These are phyloP conservation scores for Nomada ruficornis DNA, from an alignment of 2,888 invertebrate species.

Conservation along the genomic window DNA sequence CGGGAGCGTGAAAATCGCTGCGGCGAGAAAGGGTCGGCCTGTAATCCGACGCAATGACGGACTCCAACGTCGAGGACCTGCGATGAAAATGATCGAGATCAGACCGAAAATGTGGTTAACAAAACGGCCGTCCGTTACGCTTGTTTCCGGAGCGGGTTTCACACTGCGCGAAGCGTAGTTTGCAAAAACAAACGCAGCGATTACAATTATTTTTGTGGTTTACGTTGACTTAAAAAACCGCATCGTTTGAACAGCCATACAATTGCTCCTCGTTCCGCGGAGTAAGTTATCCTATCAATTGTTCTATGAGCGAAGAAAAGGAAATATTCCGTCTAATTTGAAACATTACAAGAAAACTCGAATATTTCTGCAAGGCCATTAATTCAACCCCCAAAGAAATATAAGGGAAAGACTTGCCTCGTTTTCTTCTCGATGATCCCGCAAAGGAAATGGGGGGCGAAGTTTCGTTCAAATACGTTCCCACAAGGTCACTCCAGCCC, in stretches of 20 bases:
- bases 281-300: too few relatives aligned
- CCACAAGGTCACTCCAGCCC: background rate
- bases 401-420: background rate
- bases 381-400: background rate
- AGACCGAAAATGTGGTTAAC: slow-evolving; percentile 43
- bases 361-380: background rate
- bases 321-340: background rate
- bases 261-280: too few relatives aligned
- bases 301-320: background rate
- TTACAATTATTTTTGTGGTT: too few relatives aligned
- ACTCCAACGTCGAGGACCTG: slow-evolving; percentile 53
- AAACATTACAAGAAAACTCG: background rate
- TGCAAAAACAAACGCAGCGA: too few relatives aligned
- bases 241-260: too few relatives aligned
- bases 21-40: slow-evolving; percentile 62
- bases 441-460: slow-evolving; percentile 10
- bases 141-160: slow-evolving; percentile 21
- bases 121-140: slow-evolving; percentile 9
- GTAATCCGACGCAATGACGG: slow-evolving; percentile 67
- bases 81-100: slow-evolving; percentile 57
- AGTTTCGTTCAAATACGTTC: slow-evolving; percentile 12
- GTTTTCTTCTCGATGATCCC: slow-evolving; percentile 19
- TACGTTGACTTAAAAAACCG: too few relatives aligned
- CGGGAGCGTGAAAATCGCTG: slow-evolving; percentile 70
- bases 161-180: too few relatives aligned